These are phyloP conservation scores for Sinella curviseta DNA, from an alignment of 1,140 invertebrate species.

Conservation along the genomic window DNA sequence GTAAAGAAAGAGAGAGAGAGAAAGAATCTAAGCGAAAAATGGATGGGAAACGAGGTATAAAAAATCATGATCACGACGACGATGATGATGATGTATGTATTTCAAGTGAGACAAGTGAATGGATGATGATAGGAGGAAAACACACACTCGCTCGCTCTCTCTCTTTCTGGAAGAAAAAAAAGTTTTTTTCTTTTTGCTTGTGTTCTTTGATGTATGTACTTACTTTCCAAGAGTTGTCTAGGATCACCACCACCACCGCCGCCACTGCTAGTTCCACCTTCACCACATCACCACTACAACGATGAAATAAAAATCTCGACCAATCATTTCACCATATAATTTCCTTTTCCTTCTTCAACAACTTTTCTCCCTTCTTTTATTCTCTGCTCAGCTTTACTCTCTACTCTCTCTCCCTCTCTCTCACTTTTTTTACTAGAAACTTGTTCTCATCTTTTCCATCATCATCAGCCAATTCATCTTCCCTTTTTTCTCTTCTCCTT, in stretches of 20 bases:
- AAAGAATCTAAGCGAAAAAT: background rate
- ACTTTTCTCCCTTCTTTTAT: background rate
- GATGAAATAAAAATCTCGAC: background rate
- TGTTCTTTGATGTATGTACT: too few species aligned
- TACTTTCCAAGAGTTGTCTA: too few species aligned
- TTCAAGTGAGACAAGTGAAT: conserved; percentile 12
- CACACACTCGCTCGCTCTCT: too few species aligned
- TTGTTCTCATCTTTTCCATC: background rate
- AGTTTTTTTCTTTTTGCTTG: too few species aligned
- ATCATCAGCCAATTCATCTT: too few species aligned
- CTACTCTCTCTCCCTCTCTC: too few species aligned
- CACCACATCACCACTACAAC: too few species aligned
- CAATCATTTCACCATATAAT: conserved; percentile 16
- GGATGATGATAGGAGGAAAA: background rate
- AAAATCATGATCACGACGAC: too few species aligned
- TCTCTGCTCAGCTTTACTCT: background rate
- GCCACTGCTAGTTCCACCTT: too few species aligned
- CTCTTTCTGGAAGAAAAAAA: too few species aligned
- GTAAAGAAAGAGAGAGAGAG: background rate
- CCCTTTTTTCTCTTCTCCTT: background rate
- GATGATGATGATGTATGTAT: background rate
- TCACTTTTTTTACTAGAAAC: too few species aligned
- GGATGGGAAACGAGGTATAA: conserved; percentile 15
- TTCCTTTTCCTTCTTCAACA: background rate
- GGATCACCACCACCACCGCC: too few species aligned